Evolutionary conservation across 2,113 vertebrate genomes (phyloP).

Genomic region (Brachyhypopomus gauderio): DNA sequence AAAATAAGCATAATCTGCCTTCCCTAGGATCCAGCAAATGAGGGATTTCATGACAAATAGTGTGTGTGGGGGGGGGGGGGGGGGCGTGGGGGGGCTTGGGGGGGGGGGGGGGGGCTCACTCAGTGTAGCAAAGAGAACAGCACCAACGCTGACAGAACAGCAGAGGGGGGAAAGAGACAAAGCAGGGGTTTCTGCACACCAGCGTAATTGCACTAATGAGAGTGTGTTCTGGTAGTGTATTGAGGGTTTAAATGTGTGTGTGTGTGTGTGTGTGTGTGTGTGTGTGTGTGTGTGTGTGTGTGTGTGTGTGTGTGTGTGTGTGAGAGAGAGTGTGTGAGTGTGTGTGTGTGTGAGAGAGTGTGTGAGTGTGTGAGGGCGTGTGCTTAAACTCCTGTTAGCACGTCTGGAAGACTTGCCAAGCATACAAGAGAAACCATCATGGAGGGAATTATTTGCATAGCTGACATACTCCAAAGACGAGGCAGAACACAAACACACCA

Average conservation of each 20-base stretch:
- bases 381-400: slow-evolving; percentile 56
- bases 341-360: too few relatives aligned
- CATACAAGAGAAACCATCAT: slow-evolving; percentile 3
- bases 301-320: slow-evolving; percentile 33
- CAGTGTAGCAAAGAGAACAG: slow-evolving; percentile 89
- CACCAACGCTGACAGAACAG: slow-evolving; percentile 75
- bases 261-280: too few relatives aligned
- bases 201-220: slow-evolving; percentile 64
- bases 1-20: slow-evolving; percentile 99
- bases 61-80: slow-evolving; percentile 74
- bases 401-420: slow-evolving; percentile 34
- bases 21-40: slow-evolving; percentile 98
- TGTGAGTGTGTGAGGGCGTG: slow-evolving; percentile 45
- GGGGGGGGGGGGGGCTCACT: slow-evolving; percentile 80
- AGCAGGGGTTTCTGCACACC: slow-evolving; percentile 46
- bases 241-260: too few relatives aligned
- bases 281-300: too few relatives aligned
- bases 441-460: slow-evolving; percentile 27
- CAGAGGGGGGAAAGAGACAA: slow-evolving; percentile 61
- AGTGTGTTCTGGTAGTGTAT: slow-evolving; percentile 53
- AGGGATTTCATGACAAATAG: slow-evolving; percentile 99
- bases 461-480: slow-evolving; percentile 45
- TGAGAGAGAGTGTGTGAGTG: too few relatives aligned
- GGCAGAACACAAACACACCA: slow-evolving; percentile 33
- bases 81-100: slow-evolving; percentile 71